Evolutionary conservation across 2,888 invertebrate genomes (phyloP).

Genomic region (Taenaris catops): DNA sequence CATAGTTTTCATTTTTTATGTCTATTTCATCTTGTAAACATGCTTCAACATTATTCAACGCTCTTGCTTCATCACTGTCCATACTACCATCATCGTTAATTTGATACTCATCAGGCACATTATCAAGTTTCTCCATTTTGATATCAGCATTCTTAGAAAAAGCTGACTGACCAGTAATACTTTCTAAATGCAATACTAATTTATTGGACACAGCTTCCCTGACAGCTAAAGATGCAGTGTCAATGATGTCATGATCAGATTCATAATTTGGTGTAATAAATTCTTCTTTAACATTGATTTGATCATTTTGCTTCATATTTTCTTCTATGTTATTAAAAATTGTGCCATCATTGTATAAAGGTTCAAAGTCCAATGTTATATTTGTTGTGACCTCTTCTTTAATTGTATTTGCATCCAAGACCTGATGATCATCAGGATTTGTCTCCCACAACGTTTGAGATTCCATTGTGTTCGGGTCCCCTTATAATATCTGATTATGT

Average conservation of each 20-base stretch:
- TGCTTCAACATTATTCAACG: constrained; percentile 56
- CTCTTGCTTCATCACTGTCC: constrained; percentile 55
- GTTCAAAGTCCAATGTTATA: constrained; percentile 3
- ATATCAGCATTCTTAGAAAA: constrained; percentile 24
- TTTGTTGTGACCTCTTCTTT: constrained; percentile 3
- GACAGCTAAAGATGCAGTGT: constrained; percentile 3
- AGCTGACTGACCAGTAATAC: constrained; percentile 1
- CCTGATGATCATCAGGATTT: background rate
- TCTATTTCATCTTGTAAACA: constrained; percentile 52
- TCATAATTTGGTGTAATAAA: constrained; percentile 14
- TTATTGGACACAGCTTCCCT: constrained; percentile 11
- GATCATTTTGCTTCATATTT: background rate
- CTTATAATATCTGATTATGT: too few relatives aligned
- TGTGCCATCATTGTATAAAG: background rate
- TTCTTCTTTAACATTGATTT: constrained; percentile 18
- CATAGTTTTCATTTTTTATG: constrained; percentile 42
- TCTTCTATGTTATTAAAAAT: constrained; percentile 1
- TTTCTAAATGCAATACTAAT: constrained; percentile 9
- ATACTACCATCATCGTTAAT: constrained; percentile 52
- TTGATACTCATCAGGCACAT: constrained; percentile 46
- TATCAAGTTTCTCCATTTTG: constrained; percentile 41
- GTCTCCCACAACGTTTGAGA: constrained; percentile 1
- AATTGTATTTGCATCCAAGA: constrained; percentile 1
- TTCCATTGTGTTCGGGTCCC: too few relatives aligned
- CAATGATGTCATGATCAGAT: constrained; percentile 3